Percentiles rank a stretch among this genome's conserved stretches.
Conservation (phyloP, 2,113 vertebrate species). For the Platycercus adscitus region DNA sequence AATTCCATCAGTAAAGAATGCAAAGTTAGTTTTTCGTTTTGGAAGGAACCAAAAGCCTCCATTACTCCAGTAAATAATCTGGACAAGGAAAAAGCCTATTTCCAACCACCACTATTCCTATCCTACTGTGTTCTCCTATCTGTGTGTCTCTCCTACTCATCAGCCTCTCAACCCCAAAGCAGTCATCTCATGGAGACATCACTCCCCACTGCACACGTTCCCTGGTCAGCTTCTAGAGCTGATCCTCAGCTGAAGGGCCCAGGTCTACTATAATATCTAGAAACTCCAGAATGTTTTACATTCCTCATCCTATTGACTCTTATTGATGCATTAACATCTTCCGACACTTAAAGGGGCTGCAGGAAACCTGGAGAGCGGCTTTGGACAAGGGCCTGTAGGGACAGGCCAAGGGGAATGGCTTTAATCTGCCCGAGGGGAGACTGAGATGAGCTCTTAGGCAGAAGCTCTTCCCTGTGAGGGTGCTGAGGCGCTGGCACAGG, state of each 20-base stretch:
- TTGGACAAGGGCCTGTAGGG: background rate
- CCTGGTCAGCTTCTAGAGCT: background rate
- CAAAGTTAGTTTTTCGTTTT: background rate
- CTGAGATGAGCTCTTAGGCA: too few relatives aligned
- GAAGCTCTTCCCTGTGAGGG: too few relatives aligned
- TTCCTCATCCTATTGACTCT: background rate
- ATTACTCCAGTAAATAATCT: background rate
- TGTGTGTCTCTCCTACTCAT: background rate
- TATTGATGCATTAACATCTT: background rate
- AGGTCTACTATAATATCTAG: accelerated
- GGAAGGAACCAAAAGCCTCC: background rate
- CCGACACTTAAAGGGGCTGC: background rate
- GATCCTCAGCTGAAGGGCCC: background rate
- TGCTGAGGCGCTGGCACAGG: too few relatives aligned
- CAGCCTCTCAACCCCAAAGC: background rate
- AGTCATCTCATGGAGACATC: background rate
- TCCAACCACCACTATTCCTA: background rate
- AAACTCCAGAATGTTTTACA: background rate
- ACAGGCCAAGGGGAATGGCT: background rate
- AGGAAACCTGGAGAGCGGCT: background rate
- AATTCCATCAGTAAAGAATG: background rate
- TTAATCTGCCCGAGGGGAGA: too few relatives aligned
- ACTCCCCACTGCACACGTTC: background rate
- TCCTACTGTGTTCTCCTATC: background rate
- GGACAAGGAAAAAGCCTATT: background rate